These are phyloP conservation scores for Psix sp. DNA, from an alignment of 1,140 invertebrate species.

Conservation along the genomic window DNA sequence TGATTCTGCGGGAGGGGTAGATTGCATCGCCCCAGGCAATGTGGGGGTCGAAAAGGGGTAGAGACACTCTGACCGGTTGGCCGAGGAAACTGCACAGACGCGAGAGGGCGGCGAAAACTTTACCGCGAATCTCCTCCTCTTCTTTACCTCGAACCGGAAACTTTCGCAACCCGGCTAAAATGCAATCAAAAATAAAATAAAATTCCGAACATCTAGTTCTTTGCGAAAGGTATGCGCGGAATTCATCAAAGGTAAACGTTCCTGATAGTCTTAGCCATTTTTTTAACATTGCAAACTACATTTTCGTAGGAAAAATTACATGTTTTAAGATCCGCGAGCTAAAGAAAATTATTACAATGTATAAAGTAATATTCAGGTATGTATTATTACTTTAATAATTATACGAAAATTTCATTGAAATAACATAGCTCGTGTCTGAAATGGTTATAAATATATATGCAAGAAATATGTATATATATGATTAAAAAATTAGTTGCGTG, in stretches of 20 bases:
- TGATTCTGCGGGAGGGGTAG: constrained; percentile 37
- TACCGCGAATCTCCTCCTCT: constrained; percentile 61
- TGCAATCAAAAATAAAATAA: constrained; percentile 30
- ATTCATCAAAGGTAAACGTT: constrained; percentile 6
- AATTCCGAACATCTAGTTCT: constrained; percentile 11
- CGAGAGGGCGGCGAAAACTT: constrained; percentile 60
- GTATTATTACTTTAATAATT: too few species aligned
- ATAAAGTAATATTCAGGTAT: too few species aligned
- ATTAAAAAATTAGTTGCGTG: too few species aligned
- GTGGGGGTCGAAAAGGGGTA: constrained; percentile 49
- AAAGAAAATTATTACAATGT: too few species aligned
- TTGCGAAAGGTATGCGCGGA: constrained; percentile 7
- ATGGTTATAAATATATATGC: too few species aligned
- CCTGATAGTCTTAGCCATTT: too few species aligned
- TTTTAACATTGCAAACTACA: too few species aligned
- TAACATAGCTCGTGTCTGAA: too few species aligned
- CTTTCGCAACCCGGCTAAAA: constrained; percentile 26
- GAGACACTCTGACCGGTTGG: constrained; percentile 60
- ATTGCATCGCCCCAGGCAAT: constrained; percentile 26
- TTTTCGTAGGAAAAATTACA: too few species aligned
- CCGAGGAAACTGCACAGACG: constrained; percentile 61
- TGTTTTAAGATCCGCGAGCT: too few species aligned
- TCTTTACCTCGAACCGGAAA: constrained; percentile 40
- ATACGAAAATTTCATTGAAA: too few species aligned
- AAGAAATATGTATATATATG: too few species aligned